Base-by-base conservation (phyloP, 2,113 vertebrate genomes). In the Rutilus rutilus region DNA sequence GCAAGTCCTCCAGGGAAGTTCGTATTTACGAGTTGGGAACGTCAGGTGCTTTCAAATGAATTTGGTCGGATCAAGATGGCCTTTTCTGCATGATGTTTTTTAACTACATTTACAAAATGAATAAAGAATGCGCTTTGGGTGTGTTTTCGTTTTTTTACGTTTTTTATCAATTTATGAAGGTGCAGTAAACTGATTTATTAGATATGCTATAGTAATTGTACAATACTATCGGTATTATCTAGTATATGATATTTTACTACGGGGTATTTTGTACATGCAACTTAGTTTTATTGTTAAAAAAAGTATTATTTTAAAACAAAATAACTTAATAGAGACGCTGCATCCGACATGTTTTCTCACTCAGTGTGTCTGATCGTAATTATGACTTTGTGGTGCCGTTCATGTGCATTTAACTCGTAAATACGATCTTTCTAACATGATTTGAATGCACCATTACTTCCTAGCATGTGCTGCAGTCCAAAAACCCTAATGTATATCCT, bases 401-500 rank as follows among this genome's bases (percentile, higher is more conserved):
- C 14, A 19, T 33, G 27, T 33, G 14, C 64, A 9, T 69, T n/a
- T 17, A 77, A 4, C 50, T 77, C 75, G 52, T 54, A 33, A 54
- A 21, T 54, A 77, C 45, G 27, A 77, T 77, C 75, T 77, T 23
- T 77, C 14, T 4, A 2, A 33, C 25, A 33, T 12, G 25, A 52
- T 77, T 30, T 30, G 75, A 33, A 30, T 0, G 9, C 75, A 54
- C 45, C 17, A 10, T 21, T 52, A 30, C 10, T 50, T 82, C 45
- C 17, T 62, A 59, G 9, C 50, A 54, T 54, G 36, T 33, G 27
- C 17, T n/a, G 54, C 9, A 21, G 36, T 7, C n/a, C 27, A 17
- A 80, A 52, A 77, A 23, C n/a, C 45, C 30, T 50, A 84, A 30
- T 27, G 50, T 30, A 47, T 14, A 90, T 88, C 36, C 45, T 64